Evolutionary conservation across 2,797 vertebrate genomes (phyloP).

Genomic region (Oreochromis mossambicus): DNA sequence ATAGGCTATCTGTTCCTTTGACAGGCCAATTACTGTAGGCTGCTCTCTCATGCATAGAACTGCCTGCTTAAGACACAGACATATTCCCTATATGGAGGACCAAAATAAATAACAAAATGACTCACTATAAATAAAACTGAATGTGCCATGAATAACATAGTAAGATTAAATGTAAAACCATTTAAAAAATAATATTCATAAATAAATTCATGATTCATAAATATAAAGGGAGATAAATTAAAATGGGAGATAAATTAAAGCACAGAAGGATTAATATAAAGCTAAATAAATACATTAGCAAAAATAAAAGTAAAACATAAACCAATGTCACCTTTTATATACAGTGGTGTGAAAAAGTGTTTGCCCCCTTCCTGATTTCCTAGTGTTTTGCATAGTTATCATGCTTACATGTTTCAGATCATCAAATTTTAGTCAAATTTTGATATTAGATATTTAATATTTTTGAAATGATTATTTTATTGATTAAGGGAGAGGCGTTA

Average conservation of each 20-base stretch:
- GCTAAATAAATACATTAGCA: neutral
- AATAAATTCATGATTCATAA: neutral
- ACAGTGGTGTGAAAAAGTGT: neutral
- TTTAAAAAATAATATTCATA: neutral
- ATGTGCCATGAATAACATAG: neutral
- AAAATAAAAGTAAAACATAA: neutral
- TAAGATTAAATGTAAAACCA: neutral
- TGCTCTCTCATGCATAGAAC: constrained; percentile 37
- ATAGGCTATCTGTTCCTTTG: constrained; percentile 48
- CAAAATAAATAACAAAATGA: neutral
- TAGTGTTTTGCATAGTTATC: neutral
- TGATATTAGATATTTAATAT: neutral
- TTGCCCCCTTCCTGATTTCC: neutral
- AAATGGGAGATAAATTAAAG: neutral
- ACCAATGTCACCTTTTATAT: neutral
- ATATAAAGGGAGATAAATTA: neutral
- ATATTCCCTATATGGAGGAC: neutral
- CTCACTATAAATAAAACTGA: neutral
- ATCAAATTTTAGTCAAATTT: neutral
- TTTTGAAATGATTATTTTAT: neutral
- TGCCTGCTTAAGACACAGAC: constrained; percentile 1
- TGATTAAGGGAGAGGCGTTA: neutral
- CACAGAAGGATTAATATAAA: neutral
- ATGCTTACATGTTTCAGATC: neutral
- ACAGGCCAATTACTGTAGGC: constrained; percentile 64